Base-by-base conservation (phyloP, 2,888 invertebrate species). In the Fabriciana adippe region DNA sequence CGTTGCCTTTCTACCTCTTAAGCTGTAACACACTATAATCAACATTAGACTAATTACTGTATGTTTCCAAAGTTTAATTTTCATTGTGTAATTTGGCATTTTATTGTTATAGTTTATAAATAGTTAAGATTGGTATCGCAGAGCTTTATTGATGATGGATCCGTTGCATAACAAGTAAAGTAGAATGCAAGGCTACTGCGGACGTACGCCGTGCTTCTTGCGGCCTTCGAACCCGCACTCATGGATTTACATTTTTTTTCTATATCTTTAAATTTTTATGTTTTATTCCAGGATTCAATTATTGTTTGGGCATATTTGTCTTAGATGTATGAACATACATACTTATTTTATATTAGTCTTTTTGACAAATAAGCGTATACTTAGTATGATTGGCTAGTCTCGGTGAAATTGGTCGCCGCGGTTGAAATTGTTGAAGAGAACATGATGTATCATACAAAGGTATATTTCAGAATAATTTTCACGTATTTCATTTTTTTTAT, bases 111-210 rank as follows among this genome's bases (percentile, higher is more conserved):
- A 41, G 48, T 31, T 59, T 31, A 16, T 48, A 48, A 59, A 59
- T 31, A 59, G 31, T 59, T 59, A 59, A 59, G 59, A 59, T 59
- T 5, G 14, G 59, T 48, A 59, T 59, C 59, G 13, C 47, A 11
- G n/a, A 16, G n/a, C 59, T 26, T 3, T 16, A 16, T 41, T 13
- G 55, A 55, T 13, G 55, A 55, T 55, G 55, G 0, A 55, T 55
- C 41, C 16, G 16, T 55, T 55, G 55, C 16, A 41, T 48, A 48
- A 55, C 18, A 18, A 45, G 16, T 31, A 15, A 21, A 56, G 55
- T 31, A 63, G 67, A 62, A 56, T 50, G 67, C 67, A 45, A 62
- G 56, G 45, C 45, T 45, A 15, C 35, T 18, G 64, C 56, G 45
- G 26, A 26, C 2, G 41, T n/a, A 21, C 11, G 13, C 41, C 62